Percentiles rank a stretch among this genome's conserved stretches.
Evolutionary conservation across 2,113 vertebrate genomes (phyloP).

Genomic region (Xiphorhynchus elegans): DNA sequence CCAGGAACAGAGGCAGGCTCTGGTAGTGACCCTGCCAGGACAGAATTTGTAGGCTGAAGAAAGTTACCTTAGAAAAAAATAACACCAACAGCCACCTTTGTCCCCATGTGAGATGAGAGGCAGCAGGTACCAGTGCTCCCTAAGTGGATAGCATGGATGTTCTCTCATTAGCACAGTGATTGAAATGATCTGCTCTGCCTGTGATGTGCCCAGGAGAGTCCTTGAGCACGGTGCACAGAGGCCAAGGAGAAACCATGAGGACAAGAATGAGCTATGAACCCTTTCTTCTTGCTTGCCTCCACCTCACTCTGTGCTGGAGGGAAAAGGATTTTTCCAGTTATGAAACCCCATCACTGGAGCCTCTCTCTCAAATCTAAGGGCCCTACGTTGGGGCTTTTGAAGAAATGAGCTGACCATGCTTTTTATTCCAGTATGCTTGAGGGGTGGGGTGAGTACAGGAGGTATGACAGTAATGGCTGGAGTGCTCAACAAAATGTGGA

Average conservation of each 20-base stretch:
- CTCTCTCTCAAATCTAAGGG: not conserved
- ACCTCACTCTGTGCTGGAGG: not conserved
- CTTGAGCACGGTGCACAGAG: fast-evolving
- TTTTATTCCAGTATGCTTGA: not conserved
- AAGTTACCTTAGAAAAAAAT: not conserved
- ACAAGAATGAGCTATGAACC: not conserved
- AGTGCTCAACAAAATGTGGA: not conserved
- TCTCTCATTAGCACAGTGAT: not conserved
- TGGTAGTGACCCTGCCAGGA: not conserved
- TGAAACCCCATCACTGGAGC: not conserved
- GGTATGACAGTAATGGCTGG: not conserved
- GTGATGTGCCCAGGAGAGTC: fast-evolving
- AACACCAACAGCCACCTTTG: not conserved
- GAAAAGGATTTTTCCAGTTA: not conserved
- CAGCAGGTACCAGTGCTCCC: fast-evolving
- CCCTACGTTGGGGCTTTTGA: not conserved
- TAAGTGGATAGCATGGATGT: not conserved
- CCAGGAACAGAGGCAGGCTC: not conserved
- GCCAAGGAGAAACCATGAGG: not conserved
- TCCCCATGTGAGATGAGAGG: not conserved
- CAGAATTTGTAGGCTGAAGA: not conserved
- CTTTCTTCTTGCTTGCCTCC: not conserved
- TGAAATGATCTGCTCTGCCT: not conserved
- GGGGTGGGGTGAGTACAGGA: not conserved
- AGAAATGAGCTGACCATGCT: not conserved